Conservation (phyloP, 2,888 invertebrate genomes). For the Melieria omissa region DNA sequence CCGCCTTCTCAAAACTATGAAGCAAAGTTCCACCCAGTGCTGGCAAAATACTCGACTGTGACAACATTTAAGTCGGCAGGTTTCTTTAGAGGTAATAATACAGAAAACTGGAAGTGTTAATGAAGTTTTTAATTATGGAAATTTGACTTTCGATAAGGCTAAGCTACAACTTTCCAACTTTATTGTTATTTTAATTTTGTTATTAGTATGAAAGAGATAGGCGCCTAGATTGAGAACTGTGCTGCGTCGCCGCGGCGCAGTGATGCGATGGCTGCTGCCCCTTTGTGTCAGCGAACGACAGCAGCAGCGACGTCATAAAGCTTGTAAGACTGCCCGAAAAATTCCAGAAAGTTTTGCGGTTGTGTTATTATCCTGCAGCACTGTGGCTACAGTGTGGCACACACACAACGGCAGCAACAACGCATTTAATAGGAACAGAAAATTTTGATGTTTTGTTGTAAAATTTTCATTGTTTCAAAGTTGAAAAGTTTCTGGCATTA, state of each 20-base stretch:
- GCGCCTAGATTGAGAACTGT: conserved; percentile 6
- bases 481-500: conserved; percentile 29
- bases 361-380: neutral
- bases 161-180: conserved; percentile 12
- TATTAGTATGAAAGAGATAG: conserved; percentile 17
- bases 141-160: neutral
- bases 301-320: neutral
- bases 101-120: neutral
- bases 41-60: too few species aligned
- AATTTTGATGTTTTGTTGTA: conserved; percentile 9
- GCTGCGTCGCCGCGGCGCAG: neutral
- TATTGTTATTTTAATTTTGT: conserved; percentile 26
- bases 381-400: neutral
- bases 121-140: conserved; percentile 5
- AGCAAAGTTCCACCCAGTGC: neutral
- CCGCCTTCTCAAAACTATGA: neutral
- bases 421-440: neutral
- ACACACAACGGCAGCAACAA: conserved; percentile 17
- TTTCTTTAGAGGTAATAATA: too few species aligned
- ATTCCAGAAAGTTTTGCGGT: conserved; percentile 19
- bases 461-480: conserved; percentile 33
- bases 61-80: too few species aligned
- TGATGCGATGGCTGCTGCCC: too few species aligned
- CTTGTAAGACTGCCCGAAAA: neutral
- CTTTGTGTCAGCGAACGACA: neutral